phyloP scores from a whole-genome alignment of 1,140 invertebrate species.

The Idris sp. region DNA sequence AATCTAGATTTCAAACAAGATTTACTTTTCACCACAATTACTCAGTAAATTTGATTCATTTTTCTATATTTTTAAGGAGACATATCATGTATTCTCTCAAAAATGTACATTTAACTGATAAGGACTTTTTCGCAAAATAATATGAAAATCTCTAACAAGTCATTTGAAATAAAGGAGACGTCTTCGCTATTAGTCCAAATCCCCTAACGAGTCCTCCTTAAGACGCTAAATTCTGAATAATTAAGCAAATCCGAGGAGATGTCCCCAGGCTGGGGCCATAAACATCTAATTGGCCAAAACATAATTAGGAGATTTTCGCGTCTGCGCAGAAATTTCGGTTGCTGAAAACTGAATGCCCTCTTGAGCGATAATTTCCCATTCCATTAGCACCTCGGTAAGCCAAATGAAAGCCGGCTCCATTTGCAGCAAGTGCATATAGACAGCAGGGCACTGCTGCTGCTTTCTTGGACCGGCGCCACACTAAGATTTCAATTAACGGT shows the following conservation, averaged over 20 bases:
- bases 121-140: no score
- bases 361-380: slow-evolving; percentile 61
- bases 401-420: slow-evolving; percentile 33
- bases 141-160: no score
- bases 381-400: slow-evolving; percentile 60
- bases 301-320: slow-evolving; percentile 32
- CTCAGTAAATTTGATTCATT: no score
- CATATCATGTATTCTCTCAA: no score
- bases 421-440: slow-evolving; percentile 34
- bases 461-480: slow-evolving; percentile 68
- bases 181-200: no score
- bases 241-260: background rate
- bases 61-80: no score
- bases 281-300: slow-evolving; percentile 23
- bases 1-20: no score
- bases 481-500: slow-evolving; percentile 76
- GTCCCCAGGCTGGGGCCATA: background rate
- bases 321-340: no score
- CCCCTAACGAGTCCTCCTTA: slow-evolving; percentile 17
- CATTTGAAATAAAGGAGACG: no score
- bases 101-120: no score
- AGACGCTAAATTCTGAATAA: slow-evolving; percentile 29
- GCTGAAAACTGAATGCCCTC: slow-evolving; percentile 17
- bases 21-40: no score
- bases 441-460: slow-evolving; percentile 15